Evolutionary conservation across 2,888 invertebrate species (phyloP).

Genomic region (Heliconius cydno): DNA sequence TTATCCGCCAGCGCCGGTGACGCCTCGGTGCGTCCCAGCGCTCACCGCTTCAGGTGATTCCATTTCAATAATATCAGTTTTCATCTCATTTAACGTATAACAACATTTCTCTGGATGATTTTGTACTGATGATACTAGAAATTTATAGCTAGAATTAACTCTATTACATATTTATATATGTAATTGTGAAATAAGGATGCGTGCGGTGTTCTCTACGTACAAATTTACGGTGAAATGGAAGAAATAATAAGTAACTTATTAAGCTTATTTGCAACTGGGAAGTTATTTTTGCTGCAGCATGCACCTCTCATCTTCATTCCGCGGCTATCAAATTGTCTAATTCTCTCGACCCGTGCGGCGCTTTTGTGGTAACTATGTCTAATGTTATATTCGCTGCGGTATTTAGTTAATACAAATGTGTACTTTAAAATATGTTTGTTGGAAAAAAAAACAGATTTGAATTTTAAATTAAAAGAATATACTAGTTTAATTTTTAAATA

Average conservation of each 20-base stretch:
- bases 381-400: background rate
- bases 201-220: conserved; percentile 61
- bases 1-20: conserved; percentile 37
- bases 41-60: conserved; percentile 29
- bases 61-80: conserved; percentile 27
- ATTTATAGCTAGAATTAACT: conserved; percentile 15
- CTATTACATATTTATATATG: conserved; percentile 45
- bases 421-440: background rate
- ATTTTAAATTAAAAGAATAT: too few species aligned
- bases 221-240: conserved; percentile 61
- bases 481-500: background rate
- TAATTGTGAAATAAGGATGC: conserved; percentile 74
- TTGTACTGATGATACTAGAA: background rate
- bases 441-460: too few species aligned
- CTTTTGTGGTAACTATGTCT: background rate
- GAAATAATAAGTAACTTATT: conserved; percentile 61
- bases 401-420: background rate
- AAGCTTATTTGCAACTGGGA: conserved; percentile 61
- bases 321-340: conserved; percentile 27
- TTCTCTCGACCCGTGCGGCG: conserved; percentile 12
- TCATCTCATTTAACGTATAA: conserved; percentile 20
- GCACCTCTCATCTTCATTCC: conserved; percentile 23
- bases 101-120: conserved; percentile 1
- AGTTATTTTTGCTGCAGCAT: conserved; percentile 49
- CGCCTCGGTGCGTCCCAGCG: conserved; percentile 30